phyloP scores from a whole-genome alignment of 2,113 vertebrate genomes.

The Coryphaenoides rupestris region DNA sequence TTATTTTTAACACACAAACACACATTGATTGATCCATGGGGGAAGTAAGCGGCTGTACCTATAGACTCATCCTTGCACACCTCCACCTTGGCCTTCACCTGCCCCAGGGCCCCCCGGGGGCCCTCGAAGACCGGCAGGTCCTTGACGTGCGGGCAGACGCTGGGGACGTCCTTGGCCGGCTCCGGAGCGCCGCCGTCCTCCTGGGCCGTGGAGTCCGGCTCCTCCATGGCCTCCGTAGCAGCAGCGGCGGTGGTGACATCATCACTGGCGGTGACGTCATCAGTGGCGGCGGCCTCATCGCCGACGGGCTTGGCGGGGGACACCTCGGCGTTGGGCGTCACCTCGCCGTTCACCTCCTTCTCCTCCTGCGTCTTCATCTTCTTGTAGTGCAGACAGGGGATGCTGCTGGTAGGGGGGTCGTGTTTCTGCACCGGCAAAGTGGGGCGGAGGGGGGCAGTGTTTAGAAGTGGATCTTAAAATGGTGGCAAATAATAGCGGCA shows the following conservation, averaged over 20 bases:
- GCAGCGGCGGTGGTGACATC: too few relatives aligned
- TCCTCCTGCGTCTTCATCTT: conserved; percentile 96
- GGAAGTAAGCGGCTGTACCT: conserved; percentile 70
- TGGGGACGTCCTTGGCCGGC: conserved; percentile 27
- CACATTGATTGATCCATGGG: not conserved
- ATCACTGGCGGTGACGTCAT: conserved; percentile 27
- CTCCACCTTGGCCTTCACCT: conserved; percentile 97
- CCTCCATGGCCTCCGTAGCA: conserved; percentile 58
- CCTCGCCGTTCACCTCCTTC: conserved; percentile 83
- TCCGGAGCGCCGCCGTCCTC: conserved; percentile 17
- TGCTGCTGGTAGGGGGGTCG: conserved; percentile 94
- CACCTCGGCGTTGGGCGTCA: conserved; percentile 69
- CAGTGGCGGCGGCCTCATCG: conserved; percentile 65
- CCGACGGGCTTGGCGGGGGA: conserved; percentile 71
- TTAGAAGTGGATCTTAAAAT: too few relatives aligned
- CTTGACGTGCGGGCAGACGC: conserved; percentile 60
- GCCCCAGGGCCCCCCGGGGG: conserved; percentile 88
- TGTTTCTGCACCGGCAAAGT: conserved; percentile 81
- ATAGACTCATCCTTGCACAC: conserved; percentile 98
- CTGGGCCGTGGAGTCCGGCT: conserved; percentile 75
- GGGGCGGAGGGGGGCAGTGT: too few relatives aligned
- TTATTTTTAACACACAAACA: too few relatives aligned
- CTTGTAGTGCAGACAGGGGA: conserved; percentile 97
- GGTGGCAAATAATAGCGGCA: too few relatives aligned
- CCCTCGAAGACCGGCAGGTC: conserved; percentile 70